These are phyloP conservation scores for Romanogobio albipinnatus DNA, from an alignment of 2,113 vertebrate species.

Conservation along the genomic window DNA sequence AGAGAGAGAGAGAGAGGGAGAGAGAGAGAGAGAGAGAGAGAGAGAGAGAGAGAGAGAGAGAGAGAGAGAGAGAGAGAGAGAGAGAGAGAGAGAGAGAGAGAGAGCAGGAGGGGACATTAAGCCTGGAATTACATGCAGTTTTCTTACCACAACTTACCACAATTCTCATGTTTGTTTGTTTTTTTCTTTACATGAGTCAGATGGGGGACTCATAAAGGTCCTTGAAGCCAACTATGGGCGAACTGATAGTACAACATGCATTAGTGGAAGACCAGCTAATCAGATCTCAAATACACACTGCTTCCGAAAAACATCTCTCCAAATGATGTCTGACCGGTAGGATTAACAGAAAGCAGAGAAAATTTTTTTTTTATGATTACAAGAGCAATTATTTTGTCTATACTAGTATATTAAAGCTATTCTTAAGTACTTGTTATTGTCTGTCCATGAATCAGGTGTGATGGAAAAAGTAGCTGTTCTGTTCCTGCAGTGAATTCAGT, in stretches of 20 bases:
- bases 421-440: not conserved
- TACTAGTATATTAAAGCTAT: not conserved
- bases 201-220: not conserved
- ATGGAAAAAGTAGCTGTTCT: conserved; percentile 3
- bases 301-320: not conserved
- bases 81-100: no score
- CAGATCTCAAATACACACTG: not conserved
- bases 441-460: not conserved
- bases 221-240: not conserved
- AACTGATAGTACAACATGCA: not conserved
- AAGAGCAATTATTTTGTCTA: not conserved
- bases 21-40: no score
- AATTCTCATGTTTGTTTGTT: no score
- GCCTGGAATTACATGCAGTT: no score
- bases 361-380: no score
- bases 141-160: no score
- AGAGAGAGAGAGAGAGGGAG: no score
- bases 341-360: not conserved
- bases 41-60: no score
- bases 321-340: not conserved
- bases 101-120: no score
- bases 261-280: not conserved
- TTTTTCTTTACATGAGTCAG: no score
- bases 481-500: not conserved
- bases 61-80: no score